These are phyloP conservation scores for rat (Rattus norvegicus) DNA, from an alignment of 2,113 vertebrate species.

Conservation along the genomic window GRCr8 NC_086026.1:105103001-105103500, in stretches of 20 bases:
- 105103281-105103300: neutral
- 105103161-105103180: neutral
- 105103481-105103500: neutral
- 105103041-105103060: neutral
- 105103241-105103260: neutral
- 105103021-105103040: neutral
- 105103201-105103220: neutral
- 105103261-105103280: neutral
- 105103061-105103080: neutral
- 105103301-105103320: neutral
- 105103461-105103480: neutral
- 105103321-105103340: neutral
- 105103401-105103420: neutral
- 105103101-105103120: neutral
- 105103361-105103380: neutral
- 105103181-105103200: slow-evolving; percentile 1
- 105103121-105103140: too few species aligned
- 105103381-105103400: neutral
- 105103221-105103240: neutral
- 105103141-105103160: neutral
- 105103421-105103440: neutral
- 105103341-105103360: neutral
- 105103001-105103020: neutral
- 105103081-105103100: neutral
- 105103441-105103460: neutral